These are phyloP conservation scores for Ceratosolen fusciceps DNA, from an alignment of 1,140 invertebrate genomes.

Conservation along the genomic window DNA sequence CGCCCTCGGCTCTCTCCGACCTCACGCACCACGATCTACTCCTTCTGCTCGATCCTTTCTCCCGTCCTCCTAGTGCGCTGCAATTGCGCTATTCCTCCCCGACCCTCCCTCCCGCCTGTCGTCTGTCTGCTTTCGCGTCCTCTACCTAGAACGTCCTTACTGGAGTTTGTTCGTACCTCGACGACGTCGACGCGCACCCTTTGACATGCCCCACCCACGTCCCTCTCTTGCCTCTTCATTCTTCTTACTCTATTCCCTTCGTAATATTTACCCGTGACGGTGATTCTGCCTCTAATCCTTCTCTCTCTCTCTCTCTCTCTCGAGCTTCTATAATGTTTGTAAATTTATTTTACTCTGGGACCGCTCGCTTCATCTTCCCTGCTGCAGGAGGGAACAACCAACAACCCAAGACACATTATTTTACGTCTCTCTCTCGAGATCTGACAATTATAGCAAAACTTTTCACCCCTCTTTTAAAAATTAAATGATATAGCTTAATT, in stretches of 20 bases:
- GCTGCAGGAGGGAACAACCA: too few species aligned
- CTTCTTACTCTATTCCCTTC: neutral
- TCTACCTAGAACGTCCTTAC: neutral
- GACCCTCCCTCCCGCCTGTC: neutral
- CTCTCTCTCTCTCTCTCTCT: too few species aligned
- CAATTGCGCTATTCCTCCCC: neutral
- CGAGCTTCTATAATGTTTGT: too few species aligned
- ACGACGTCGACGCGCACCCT: constrained; percentile 16
- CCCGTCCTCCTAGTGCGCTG: neutral
- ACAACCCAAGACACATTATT: too few species aligned
- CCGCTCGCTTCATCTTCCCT: too few species aligned
- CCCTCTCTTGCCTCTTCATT: neutral
- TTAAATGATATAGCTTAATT: too few species aligned
- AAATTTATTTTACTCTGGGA: too few species aligned
- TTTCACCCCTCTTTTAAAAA: too few species aligned
- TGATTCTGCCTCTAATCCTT: too few species aligned
- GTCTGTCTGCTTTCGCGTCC: neutral
- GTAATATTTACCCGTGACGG: neutral
- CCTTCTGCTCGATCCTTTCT: neutral
- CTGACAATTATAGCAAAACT: too few species aligned
- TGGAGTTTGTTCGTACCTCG: constrained; percentile 18
- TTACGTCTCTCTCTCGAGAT: too few species aligned
- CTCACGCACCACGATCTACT: constrained; percentile 20
- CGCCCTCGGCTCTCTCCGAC: neutral
- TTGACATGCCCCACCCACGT: neutral